Conservation (phyloP, 2,113 vertebrate genomes). For the Oreotrochilus melanogaster region DNA sequence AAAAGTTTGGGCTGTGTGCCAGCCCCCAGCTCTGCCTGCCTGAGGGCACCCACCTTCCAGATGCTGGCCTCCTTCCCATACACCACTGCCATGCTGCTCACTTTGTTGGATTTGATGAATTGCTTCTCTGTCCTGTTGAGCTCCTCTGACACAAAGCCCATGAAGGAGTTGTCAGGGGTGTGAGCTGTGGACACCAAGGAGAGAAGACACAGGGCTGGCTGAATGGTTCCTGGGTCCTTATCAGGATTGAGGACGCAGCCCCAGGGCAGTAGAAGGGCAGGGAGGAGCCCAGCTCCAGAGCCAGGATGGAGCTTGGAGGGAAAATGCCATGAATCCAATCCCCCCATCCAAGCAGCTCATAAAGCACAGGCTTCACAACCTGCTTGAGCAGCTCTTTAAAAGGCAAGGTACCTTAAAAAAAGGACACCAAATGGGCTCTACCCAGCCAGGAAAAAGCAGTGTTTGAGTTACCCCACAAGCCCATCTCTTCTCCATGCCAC, state of each 20-base stretch:
- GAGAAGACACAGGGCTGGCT: not conserved
- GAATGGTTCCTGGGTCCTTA: not conserved
- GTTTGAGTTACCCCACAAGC: not conserved
- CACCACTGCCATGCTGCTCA: constrained; percentile 93
- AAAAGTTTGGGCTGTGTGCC: not conserved
- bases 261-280: rapidly evolving
- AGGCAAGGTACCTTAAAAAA: not conserved
- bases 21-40: not conserved
- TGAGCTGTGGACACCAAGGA: constrained; percentile 84
- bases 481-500: not conserved
- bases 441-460: not conserved
- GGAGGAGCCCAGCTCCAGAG: rapidly evolving
- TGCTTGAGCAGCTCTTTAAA: rapidly evolving
- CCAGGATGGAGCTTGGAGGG: not conserved
- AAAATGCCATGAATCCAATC: not conserved
- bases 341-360: not conserved
- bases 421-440: not conserved
- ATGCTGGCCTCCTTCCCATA: constrained; percentile 96
- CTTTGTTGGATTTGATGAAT: constrained; percentile 87
- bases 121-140: constrained; percentile 89
- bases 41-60: constrained; percentile 89
- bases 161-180: constrained; percentile 98
- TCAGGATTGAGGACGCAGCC: rapidly evolving
- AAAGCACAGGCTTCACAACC: not conserved
- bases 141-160: constrained; percentile 97